A percentile compares a stretch with the other conserved stretches of the same genome.
Evolutionary conservation across 92 coral and sea anemone genomes (phyloP).

Genomic region (Virgularia gustaviana): DNA sequence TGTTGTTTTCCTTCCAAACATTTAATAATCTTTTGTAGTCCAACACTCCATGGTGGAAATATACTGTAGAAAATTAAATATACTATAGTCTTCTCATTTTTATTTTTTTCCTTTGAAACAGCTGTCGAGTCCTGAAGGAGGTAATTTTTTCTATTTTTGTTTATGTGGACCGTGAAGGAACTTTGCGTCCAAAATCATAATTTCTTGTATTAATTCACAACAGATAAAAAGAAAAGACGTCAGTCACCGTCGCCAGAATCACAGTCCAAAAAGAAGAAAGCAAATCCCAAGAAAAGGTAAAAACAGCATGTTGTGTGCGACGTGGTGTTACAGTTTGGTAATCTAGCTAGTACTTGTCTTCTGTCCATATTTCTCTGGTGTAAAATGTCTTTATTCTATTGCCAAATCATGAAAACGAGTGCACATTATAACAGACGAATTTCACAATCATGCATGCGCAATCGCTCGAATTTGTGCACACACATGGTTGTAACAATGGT

Average conservation of each 20-base stretch:
- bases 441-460: no score
- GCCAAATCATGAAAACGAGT: no score
- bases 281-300: slow-evolving; percentile 49
- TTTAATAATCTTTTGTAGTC: no score
- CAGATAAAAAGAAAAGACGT: slow-evolving; percentile 66
- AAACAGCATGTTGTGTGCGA: slow-evolving; percentile 5
- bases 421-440: no score
- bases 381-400: no score
- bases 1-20: no score
- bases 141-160: slow-evolving; percentile 12
- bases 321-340: not conserved
- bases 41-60: no score
- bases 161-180: no score
- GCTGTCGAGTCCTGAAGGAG: slow-evolving; percentile 69
- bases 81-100: not conserved
- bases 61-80: not conserved
- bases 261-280: slow-evolving; percentile 75
- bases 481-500: no score
- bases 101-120: slow-evolving; percentile 32
- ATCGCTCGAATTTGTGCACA: no score
- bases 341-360: not conserved
- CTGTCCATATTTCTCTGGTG: not conserved
- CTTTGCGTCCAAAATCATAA: no score
- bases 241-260: slow-evolving; percentile 91
- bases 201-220: no score